phyloP scores from a whole-genome alignment of 2,113 vertebrate species.

The Arothron firmamentum region DNA sequence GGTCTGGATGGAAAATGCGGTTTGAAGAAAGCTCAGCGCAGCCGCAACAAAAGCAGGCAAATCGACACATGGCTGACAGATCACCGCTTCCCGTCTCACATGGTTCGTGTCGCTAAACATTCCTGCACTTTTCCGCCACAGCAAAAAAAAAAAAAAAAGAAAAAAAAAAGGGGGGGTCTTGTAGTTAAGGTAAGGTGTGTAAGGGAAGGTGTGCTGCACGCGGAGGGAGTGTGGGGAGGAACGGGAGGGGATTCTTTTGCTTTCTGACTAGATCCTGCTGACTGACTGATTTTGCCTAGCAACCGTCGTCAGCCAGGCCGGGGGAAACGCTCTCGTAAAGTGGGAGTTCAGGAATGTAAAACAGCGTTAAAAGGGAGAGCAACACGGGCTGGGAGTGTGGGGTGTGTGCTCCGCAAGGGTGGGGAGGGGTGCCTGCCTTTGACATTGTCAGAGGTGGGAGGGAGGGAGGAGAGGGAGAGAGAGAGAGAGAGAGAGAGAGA shows the following conservation, averaged over 20 bases:
- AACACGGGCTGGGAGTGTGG: conserved; percentile 2
- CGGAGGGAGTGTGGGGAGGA: conserved; percentile 27
- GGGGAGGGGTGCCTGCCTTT: conserved; percentile 55
- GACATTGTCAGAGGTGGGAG: conserved; percentile 52
- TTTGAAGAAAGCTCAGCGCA: conserved; percentile 33
- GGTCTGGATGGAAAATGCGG: conserved; percentile 28
- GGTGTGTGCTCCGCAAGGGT: neutral
- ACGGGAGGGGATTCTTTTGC: conserved; percentile 66
- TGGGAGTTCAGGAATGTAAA: conserved; percentile 51
- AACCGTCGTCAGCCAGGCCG: conserved; percentile 71
- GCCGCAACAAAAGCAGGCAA: conserved; percentile 40
- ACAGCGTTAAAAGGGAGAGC: conserved; percentile 22
- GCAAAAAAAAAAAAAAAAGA: neutral
- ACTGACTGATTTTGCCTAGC: conserved; percentile 75
- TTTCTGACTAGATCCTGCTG: conserved; percentile 57
- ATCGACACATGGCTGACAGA: conserved; percentile 68
- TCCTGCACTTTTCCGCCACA: neutral
- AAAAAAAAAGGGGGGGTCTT: conserved; percentile 1
- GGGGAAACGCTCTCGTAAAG: conserved; percentile 53
- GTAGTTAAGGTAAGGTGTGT: conserved; percentile 3
- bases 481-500: too few species aligned
- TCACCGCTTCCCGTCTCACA: conserved; percentile 26
- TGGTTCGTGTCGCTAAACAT: conserved; percentile 27
- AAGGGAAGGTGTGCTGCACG: conserved; percentile 19
- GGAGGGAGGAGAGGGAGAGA: neutral